Evolutionary conservation across 2,113 vertebrate species (phyloP), one percentile per base, ranked within the genome.

Genomic region (Melospiza melodia): DNA sequence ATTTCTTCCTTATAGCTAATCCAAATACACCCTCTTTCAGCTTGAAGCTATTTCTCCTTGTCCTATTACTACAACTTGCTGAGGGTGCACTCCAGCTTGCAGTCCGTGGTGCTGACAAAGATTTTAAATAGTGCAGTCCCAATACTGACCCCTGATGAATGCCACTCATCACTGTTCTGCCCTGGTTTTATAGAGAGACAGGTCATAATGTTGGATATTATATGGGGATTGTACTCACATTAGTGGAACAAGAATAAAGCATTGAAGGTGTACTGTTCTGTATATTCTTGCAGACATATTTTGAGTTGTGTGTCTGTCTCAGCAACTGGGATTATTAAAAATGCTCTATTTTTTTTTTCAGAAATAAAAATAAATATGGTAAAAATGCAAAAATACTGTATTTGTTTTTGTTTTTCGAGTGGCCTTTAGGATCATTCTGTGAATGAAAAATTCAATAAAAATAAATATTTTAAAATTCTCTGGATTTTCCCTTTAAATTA

Each of bases 401-500:
- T 74, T 68, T 57, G 8, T 73, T 90, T 93, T 83, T 55, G 21
- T 81, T 71, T 71, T 78, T 65, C 33, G 14, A 82, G 43, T 44
- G 19, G 55, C 23, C 44, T 81, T 68, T 62, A 81, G 27, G 35
- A 85, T 28, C 24, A 57, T 69, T 88, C 66, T 74, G 23, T 84
- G 54, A 87, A 78, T 82, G 41, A 83, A 84, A 94, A 90, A 59
- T 37, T 18, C 49, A 77, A 91, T 11, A 46, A 72, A 91, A 46
- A 58, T 39, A 10, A 12, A 58, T 86, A 59, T 90, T 94, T 84
- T 37, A 91, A 90, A 95, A 24, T 72, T 69, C 30, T 11, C 15
- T 51, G 35, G 54, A 79, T 68, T 62, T 79, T 89, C 80, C 68
- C 52, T 91, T 92, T 94, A 81, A 94, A 87, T 89, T 79, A 62